A percentile compares a stretch with the other conserved stretches of the same genome.
phyloP scores from a whole-genome alignment of 2,888 invertebrate species.

The Stenchaetothrips biformis region DNA sequence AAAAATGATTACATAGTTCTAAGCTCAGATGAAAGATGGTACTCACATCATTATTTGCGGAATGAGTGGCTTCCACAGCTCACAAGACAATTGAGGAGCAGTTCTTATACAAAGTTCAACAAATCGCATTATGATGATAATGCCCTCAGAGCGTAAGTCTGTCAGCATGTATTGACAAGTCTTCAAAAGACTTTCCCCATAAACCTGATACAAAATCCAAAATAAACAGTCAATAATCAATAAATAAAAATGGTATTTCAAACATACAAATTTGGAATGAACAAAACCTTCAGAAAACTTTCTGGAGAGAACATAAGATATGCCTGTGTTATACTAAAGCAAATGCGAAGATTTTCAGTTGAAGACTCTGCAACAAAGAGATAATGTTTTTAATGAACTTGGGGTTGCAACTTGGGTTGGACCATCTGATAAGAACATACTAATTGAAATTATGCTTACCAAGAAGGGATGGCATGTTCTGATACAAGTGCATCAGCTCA shows the following conservation, averaged over 20 bases:
- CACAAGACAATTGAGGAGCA: slow-evolving; percentile 60
- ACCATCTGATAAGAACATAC: slow-evolving; percentile 28
- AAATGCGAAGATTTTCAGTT: slow-evolving; percentile 72
- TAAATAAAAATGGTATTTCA: background rate
- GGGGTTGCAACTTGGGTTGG: slow-evolving; percentile 4
- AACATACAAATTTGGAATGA: slow-evolving; percentile 24
- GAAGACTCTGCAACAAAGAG: slow-evolving; percentile 60
- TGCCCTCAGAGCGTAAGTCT: slow-evolving; percentile 71
- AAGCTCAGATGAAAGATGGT: background rate
- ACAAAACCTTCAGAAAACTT: slow-evolving; percentile 56
- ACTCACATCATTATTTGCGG: slow-evolving; percentile 57
- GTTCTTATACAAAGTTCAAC: slow-evolving; percentile 72
- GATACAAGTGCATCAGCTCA: slow-evolving; percentile 64
- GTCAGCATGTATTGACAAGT: slow-evolving; percentile 66
- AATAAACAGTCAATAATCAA: background rate
- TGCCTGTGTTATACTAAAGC: slow-evolving; percentile 75
- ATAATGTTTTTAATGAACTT: slow-evolving; percentile 32
- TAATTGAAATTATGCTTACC: slow-evolving; percentile 49
- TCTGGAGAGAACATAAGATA: slow-evolving; percentile 75
- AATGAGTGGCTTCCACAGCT: slow-evolving; percentile 59
- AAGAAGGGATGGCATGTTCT: slow-evolving; percentile 68
- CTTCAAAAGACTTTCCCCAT: slow-evolving; percentile 65
- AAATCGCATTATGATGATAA: slow-evolving; percentile 66
- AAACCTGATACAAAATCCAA: slow-evolving; percentile 48
- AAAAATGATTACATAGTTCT: background rate